Conservation (phyloP, 2,113 vertebrate genomes). For the Mionectes macconnelli region DNA sequence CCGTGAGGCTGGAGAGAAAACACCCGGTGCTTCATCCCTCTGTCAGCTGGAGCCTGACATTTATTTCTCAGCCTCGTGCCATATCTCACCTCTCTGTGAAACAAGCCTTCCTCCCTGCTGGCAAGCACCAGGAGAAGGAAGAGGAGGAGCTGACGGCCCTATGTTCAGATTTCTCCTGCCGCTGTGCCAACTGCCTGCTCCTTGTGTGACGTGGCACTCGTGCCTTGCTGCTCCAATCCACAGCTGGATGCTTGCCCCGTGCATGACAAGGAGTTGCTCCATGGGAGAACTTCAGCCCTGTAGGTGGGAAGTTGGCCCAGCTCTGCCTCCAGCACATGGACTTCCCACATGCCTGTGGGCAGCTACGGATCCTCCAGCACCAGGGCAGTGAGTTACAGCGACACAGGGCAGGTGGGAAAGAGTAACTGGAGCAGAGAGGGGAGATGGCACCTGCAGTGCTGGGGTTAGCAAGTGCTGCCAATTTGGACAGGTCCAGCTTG, state of each 20-base stretch:
- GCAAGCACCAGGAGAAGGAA: conserved; percentile 1
- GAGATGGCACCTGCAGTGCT: not conserved
- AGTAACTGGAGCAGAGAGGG: not conserved
- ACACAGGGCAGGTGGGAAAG: not conserved
- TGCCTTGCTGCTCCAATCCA: not conserved
- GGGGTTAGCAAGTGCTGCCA: not conserved
- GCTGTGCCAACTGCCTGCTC: conserved; percentile 39
- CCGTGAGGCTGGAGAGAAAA: not conserved
- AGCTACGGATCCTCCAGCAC: rapidly evolving
- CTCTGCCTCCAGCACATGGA: not conserved
- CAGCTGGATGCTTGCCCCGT: not conserved
- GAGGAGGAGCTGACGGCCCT: conserved; percentile 39
- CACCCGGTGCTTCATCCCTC: not conserved
- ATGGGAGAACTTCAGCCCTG: not conserved
- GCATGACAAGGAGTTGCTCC: not conserved
- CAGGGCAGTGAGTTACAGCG: not conserved
- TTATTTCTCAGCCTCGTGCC: not conserved
- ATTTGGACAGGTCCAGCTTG: not conserved
- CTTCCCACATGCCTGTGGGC: not conserved
- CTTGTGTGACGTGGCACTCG: not conserved
- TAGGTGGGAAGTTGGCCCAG: not conserved
- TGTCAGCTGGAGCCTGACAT: not conserved
- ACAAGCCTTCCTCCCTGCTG: conserved; percentile 35
- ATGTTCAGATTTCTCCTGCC: conserved; percentile 2
- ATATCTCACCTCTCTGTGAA: conserved; percentile 44